Percentiles rank a stretch among this genome's conserved stretches.
phyloP scores from a whole-genome alignment of 2,888 invertebrate species.

The Chalcis sispes region DNA sequence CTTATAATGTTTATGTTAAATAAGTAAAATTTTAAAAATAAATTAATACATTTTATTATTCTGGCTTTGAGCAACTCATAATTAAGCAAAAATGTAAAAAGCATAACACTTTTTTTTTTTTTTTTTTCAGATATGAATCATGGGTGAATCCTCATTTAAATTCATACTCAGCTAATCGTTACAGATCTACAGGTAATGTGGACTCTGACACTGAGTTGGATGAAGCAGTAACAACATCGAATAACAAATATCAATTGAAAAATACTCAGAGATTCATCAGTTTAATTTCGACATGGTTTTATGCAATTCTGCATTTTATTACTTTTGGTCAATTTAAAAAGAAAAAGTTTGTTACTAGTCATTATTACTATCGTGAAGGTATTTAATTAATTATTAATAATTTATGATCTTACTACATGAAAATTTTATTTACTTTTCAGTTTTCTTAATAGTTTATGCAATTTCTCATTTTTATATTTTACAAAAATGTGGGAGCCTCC shows the following conservation, averaged over 20 bases:
- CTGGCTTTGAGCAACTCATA: too few relatives aligned
- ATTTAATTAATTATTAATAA: constrained; percentile 20
- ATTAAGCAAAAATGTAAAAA: neutral
- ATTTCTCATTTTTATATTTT: too few relatives aligned
- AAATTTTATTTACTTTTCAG: too few relatives aligned
- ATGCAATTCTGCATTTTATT: constrained; percentile 62
- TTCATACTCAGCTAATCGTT: constrained; percentile 34
- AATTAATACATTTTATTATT: too few relatives aligned
- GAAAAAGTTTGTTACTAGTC: constrained; percentile 59
- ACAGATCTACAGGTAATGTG: constrained; percentile 43
- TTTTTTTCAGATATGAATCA: constrained; percentile 57
- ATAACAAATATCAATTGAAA: constrained; percentile 58
- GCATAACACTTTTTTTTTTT: too few relatives aligned
- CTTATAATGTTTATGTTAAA: too few relatives aligned
- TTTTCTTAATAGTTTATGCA: too few relatives aligned
- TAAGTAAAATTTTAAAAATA: too few relatives aligned
- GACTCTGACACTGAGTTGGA: constrained; percentile 71
- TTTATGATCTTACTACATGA: too few relatives aligned
- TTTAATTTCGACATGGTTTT: constrained; percentile 61
- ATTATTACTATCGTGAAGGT: constrained; percentile 66
- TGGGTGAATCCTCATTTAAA: constrained; percentile 52
- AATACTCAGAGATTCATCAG: constrained; percentile 59
- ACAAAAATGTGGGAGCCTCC: neutral
- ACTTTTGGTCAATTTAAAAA: constrained; percentile 63
- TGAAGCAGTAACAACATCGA: constrained; percentile 59